Base-by-base conservation (phyloP, 2,113 vertebrate species). In the Laterallus jamaicensis region DNA sequence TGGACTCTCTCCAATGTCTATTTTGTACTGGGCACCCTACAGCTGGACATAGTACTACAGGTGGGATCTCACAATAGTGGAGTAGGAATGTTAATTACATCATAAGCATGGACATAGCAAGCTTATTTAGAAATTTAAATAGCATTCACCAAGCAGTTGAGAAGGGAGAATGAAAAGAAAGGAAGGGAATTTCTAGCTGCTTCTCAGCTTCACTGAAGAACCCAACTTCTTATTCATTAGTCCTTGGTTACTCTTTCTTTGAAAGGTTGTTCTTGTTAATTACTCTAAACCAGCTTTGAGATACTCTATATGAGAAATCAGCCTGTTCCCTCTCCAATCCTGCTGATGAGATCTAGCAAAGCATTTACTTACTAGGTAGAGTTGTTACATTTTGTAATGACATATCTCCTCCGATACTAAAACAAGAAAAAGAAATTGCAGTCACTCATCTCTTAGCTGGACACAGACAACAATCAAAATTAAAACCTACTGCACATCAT, bases 391-490 rank as follows among this genome's bases (percentile, higher is more conserved):
- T 98, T 52, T 96, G 95, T 59, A 99, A 97, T 9, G 97, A 97
- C 4, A 60, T 40, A 77, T 99, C 98, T 47, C 99, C 99, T 73
- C 99, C 99, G 62, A 99, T 97, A 88, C 99, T 99, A 97, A 47
- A 97, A 97, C 59, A 50, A 82, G 24, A 67, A 96, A 89, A 50
- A 92, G 64, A 96, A 83, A 84, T 24, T 1, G 9, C 42, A 56
- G n/a, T 92, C 13, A 91, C 17, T 76, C 68, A 68, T 55, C 52
- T 70, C 67, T 92, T 81, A 73, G 42, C 44, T 59, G 29, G 29
- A 58, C n/a, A 86, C 9, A 82, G 21, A 35, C 6, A 86, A 81
- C 6, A 86, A 76, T 31, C 10, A 49, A 77, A 67, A 12, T 12
- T 21, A 74, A 95, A 86, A 50, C 21, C 26, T 66, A 67, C 18